These are phyloP conservation scores for Zapornia atra DNA, from an alignment of 2,113 vertebrate species.

Conservation along the genomic window DNA sequence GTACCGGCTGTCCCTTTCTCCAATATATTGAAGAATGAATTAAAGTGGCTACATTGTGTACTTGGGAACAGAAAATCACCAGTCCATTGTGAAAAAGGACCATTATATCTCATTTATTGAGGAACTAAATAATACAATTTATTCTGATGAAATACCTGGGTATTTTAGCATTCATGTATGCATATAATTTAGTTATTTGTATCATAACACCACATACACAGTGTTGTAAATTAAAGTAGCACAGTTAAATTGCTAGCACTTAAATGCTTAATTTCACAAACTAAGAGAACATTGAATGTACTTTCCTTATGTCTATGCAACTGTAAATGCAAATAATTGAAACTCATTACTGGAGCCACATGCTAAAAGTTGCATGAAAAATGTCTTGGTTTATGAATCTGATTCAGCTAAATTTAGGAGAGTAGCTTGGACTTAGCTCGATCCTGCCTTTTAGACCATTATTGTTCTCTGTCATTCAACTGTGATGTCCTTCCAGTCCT, in stretches of 20 bases:
- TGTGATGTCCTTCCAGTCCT: neutral
- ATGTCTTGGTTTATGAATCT: neutral
- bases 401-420: neutral
- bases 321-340: neutral
- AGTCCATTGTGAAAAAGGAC: neutral
- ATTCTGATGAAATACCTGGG: neutral
- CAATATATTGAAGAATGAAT: neutral
- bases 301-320: neutral
- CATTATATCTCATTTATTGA: neutral
- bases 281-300: neutral
- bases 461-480: neutral
- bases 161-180: neutral
- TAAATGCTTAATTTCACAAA: neutral
- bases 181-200: neutral
- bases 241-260: neutral
- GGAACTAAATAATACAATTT: neutral
- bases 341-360: accelerated
- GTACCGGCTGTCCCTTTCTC: neutral
- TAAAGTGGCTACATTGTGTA: neutral
- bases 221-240: neutral
- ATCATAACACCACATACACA: neutral
- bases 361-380: neutral
- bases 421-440: neutral
- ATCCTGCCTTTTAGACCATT: neutral
- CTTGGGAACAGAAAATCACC: neutral